Evolutionary conservation across 2,888 invertebrate species (phyloP).

Genomic region (Campoletis raptor): DNA sequence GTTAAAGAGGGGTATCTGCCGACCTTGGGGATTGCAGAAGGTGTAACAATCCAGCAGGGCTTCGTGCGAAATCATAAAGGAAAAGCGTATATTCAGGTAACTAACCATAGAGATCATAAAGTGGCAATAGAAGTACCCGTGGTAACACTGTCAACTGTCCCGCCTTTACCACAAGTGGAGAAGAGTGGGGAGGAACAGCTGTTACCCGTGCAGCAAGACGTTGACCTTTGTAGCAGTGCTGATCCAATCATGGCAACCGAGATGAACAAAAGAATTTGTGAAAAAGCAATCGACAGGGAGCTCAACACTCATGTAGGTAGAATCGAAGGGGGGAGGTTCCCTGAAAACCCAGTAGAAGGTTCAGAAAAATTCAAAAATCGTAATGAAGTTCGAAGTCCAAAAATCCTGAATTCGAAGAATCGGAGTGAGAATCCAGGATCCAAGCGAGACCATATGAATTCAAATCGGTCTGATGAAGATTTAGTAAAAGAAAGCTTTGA

Average conservation of each 20-base stretch:
- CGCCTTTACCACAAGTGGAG: not conserved
- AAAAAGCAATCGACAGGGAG: not conserved
- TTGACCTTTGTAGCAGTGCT: not conserved
- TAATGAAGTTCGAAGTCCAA: not conserved
- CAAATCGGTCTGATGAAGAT: not conserved
- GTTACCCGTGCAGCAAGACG: not conserved
- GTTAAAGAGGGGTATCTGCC: constrained; percentile 34
- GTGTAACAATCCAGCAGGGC: constrained; percentile 23
- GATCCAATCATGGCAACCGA: not conserved
- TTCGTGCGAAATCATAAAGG: not conserved
- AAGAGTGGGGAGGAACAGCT: not conserved
- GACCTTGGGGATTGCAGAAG: not conserved
- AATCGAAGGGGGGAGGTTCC: constrained; percentile 14
- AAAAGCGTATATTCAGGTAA: constrained; percentile 28
- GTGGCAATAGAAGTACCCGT: constrained; percentile 13
- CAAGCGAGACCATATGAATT: not conserved
- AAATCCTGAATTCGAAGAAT: constrained; percentile 12
- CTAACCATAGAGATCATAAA: constrained; percentile 7
- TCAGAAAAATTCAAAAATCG: too few relatives aligned
- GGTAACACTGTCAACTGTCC: not conserved
- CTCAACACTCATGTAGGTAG: too few relatives aligned
- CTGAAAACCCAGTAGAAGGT: not conserved
- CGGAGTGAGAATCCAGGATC: constrained; percentile 10
- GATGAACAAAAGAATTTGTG: too few relatives aligned
- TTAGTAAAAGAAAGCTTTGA: not conserved